Evolutionary conservation across 2,888 invertebrate species (phyloP), one percentile per base, ranked within the genome.

Genomic region (Clanis bilineata): DNA sequence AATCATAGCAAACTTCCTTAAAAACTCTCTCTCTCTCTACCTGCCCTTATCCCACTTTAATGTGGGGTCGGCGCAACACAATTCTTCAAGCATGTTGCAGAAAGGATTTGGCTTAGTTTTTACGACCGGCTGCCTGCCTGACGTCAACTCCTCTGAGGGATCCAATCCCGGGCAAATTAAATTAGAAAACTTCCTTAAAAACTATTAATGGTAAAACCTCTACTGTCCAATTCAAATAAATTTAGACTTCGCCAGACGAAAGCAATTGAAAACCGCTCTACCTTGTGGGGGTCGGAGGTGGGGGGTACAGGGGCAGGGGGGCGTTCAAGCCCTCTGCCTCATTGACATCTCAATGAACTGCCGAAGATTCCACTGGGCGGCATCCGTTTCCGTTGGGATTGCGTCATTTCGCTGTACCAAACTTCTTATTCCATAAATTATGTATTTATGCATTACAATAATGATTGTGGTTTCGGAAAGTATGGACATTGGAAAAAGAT

Each of bases 311-410:
- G 0, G 36, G n/a, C 7, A 7, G 9, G 10, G 32, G 25, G 44
- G 10, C 22, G 45, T 45, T 45, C 43, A 39, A 44, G n/a, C 45
- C 43, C 28, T 45, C 45, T 32, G 44, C 44, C 60, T 38, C 62
- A 60, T 58, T 43, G 59, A 55, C 57, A 58, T 44, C 55, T 62
- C 60, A 63, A 63, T 63, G 60, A 63, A 23, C 45, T 43, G 41
- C 56, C 60, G 62, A 60, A 60, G 58, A 38, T 61, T 58, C 58
- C 59, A 55, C 54, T 54, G 58, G 56, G 47, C 41, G 57, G 32
- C 28, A 43, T 44, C 43, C 55, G 25, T 32, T 55, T 55, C 36
- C 59, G 21, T 12, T 44, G 10, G 32, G 41, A 55, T 59, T 59
- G 28, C 54, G 15, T 32, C 28, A 55, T 51, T 23, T 36, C 32